phyloP scores from a whole-genome alignment of 2,888 invertebrate species.

The Lochmaea crataegi region DNA sequence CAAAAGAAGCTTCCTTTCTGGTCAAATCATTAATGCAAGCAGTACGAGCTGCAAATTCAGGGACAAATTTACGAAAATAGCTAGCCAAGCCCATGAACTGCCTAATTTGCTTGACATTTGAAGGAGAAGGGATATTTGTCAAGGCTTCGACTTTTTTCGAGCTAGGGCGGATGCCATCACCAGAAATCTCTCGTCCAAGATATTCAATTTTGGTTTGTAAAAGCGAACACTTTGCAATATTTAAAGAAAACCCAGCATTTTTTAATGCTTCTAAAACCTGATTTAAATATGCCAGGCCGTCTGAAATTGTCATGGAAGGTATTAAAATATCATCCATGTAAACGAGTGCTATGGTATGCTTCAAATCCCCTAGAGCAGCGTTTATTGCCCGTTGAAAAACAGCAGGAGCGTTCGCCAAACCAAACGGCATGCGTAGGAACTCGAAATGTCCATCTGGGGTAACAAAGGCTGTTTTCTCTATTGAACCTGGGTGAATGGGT shows the following conservation, averaged over 20 bases:
- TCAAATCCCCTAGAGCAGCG: slow-evolving; percentile 32
- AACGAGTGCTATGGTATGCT: slow-evolving; percentile 34
- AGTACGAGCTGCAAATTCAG: slow-evolving; percentile 20
- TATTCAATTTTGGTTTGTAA: slow-evolving; percentile 25
- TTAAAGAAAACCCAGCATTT: neutral
- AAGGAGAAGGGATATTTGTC: slow-evolving; percentile 3
- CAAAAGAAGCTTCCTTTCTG: slow-evolving; percentile 9
- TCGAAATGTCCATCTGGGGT: slow-evolving; percentile 58
- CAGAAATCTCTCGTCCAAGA: slow-evolving; percentile 29
- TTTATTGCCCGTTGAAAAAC: slow-evolving; percentile 55
- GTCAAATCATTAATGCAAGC: slow-evolving; percentile 32
- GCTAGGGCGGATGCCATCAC: slow-evolving; percentile 9
- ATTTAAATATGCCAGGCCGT: slow-evolving; percentile 32
- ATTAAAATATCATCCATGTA: slow-evolving; percentile 53
- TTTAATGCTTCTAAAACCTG: slow-evolving; percentile 18
- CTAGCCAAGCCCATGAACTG: slow-evolving; percentile 35
- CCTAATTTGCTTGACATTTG: slow-evolving; percentile 27
- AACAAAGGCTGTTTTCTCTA: slow-evolving; percentile 47
- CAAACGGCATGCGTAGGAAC: slow-evolving; percentile 57
- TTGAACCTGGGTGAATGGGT: slow-evolving; percentile 48
- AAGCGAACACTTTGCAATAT: slow-evolving; percentile 30
- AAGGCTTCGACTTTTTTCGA: neutral
- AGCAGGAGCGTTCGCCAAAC: slow-evolving; percentile 56
- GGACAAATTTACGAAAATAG: slow-evolving; percentile 37
- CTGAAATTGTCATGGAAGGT: slow-evolving; percentile 41